phyloP scores from a whole-genome alignment of 2,888 invertebrate genomes.

The Patella depressa region DNA sequence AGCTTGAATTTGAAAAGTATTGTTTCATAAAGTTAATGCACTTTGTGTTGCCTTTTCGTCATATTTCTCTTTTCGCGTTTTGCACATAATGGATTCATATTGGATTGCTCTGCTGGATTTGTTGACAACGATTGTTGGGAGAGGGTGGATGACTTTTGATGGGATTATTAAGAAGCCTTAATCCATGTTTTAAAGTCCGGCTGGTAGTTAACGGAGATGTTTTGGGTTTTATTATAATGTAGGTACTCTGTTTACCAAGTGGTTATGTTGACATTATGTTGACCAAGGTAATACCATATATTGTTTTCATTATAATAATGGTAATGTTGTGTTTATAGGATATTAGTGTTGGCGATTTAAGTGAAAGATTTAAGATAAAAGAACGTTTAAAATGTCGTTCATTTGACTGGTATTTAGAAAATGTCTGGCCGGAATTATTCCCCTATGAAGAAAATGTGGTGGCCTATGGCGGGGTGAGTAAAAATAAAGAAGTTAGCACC shows the following conservation, averaged over 20 bases:
- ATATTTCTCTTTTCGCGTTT: too few species aligned
- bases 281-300: background rate
- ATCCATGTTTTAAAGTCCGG: too few species aligned
- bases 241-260: background rate
- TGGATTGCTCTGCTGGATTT: too few species aligned
- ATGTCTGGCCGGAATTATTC: conserved; percentile 57
- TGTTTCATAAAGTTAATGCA: too few species aligned
- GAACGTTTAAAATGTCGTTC: conserved; percentile 51
- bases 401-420: conserved; percentile 55
- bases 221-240: too few species aligned
- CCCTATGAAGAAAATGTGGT: conserved; percentile 43
- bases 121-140: too few species aligned
- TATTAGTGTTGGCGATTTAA: conserved; percentile 48
- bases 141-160: too few species aligned
- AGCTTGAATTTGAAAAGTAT: too few species aligned
- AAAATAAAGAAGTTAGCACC: background rate
- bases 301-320: background rate
- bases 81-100: too few species aligned
- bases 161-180: too few species aligned
- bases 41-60: too few species aligned
- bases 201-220: too few species aligned
- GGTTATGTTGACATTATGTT: background rate
- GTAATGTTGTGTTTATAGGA: conserved; percentile 33
- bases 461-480: conserved; percentile 58
- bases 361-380: conserved; percentile 47